Conservation (phyloP, 2,888 invertebrate species). For the Lycaena phlaeas region DNA sequence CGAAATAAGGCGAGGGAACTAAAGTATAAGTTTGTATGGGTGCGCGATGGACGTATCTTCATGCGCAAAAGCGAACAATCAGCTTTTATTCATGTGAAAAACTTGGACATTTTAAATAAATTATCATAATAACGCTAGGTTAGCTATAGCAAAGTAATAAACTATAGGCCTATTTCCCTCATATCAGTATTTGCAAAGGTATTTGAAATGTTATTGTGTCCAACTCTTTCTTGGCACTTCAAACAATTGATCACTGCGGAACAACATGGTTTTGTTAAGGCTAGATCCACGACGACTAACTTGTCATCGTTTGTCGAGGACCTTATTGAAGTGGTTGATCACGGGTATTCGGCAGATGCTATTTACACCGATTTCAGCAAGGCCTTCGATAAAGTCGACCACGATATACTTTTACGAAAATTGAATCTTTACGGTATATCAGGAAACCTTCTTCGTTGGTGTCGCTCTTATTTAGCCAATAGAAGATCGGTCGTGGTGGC, state of each 20-base stretch:
- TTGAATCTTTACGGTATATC: background rate
- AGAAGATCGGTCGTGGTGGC: too few relatives aligned
- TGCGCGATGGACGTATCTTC: background rate
- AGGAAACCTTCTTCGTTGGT: background rate
- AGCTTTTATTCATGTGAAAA: background rate
- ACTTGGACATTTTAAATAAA: background rate
- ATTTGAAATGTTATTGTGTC: too few relatives aligned
- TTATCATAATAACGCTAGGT: background rate
- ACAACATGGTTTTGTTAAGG: too few relatives aligned
- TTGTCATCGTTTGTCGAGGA: too few relatives aligned
- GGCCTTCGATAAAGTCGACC: constrained; percentile 1
- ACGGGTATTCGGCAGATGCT: too few relatives aligned
- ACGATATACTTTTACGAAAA: background rate
- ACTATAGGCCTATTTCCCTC: too few relatives aligned
- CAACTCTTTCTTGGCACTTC: too few relatives aligned
- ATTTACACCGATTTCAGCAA: background rate
- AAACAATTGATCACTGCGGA: too few relatives aligned
- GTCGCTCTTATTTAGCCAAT: background rate
- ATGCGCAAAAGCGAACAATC: constrained; percentile 13
- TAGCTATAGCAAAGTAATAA: too few relatives aligned
- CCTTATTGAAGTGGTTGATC: too few relatives aligned
- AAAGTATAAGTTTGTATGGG: constrained; percentile 10
- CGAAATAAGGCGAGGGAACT: constrained; percentile 5
- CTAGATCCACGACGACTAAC: too few relatives aligned
- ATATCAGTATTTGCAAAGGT: too few relatives aligned